phyloP scores from a whole-genome alignment of 2,113 vertebrate species.

The Phoxinus phoxinus region DNA sequence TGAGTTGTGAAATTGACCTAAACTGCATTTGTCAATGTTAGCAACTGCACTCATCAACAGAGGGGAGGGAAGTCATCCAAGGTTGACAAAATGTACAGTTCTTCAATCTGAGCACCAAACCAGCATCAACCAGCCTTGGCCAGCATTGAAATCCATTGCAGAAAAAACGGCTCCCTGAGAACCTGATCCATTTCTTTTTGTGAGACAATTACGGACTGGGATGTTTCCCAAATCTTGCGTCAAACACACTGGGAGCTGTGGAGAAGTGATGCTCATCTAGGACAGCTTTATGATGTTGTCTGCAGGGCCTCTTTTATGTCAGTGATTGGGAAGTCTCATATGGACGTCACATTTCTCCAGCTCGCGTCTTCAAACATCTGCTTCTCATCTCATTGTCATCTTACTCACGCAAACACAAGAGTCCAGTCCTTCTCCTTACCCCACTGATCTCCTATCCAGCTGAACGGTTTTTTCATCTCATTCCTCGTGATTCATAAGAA shows the following conservation, averaged over 20 bases:
- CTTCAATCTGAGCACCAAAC: not conserved
- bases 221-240: not conserved
- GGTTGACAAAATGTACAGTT: not conserved
- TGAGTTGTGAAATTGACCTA: slow-evolving; percentile 3
- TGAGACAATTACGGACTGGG: not conserved
- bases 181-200: not conserved
- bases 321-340: slow-evolving; percentile 1
- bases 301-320: not conserved
- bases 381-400: slow-evolving; percentile 29
- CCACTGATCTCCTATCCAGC: slow-evolving; percentile 19
- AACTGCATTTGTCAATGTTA: not conserved
- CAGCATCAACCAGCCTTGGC: not conserved
- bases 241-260: not conserved
- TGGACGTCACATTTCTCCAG: slow-evolving; percentile 20
- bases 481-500: slow-evolving; percentile 11
- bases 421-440: not conserved
- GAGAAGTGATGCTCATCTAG: not conserved
- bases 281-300: slow-evolving; percentile 23
- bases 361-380: slow-evolving; percentile 44
- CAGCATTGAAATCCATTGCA: not conserved
- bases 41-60: not conserved
- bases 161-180: not conserved
- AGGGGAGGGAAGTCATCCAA: not conserved
- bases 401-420: slow-evolving; percentile 21
- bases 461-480: not conserved